Evolutionary conservation across 2,888 invertebrate genomes (phyloP).

Genomic region (Eutolmus rufibarbis): DNA sequence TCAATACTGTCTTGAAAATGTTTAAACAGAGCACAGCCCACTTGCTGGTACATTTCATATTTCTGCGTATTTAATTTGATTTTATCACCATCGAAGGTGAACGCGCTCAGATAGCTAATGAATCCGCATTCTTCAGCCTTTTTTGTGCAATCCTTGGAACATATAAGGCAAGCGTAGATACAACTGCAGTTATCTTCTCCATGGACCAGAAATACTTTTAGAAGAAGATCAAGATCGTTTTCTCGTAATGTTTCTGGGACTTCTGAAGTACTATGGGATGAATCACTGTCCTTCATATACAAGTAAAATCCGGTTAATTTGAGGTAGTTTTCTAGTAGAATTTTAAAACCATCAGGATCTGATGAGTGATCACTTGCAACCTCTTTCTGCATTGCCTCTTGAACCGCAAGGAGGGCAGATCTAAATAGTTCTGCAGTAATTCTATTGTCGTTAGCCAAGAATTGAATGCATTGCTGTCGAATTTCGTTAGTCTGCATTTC

Average conservation of each 20-base stretch:
- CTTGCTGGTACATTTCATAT: slow-evolving; percentile 55
- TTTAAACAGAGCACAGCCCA: slow-evolving; percentile 56
- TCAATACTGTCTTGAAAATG: slow-evolving; percentile 52
- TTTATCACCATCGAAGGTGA: slow-evolving; percentile 54
- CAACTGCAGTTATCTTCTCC: not conserved
- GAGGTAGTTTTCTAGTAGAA: slow-evolving; percentile 53
- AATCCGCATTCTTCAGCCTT: slow-evolving; percentile 67
- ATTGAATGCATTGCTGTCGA: slow-evolving; percentile 74
- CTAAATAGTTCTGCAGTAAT: slow-evolving; percentile 70
- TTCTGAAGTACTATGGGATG: not conserved
- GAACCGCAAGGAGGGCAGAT: slow-evolving; percentile 62
- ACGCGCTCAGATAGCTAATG: slow-evolving; percentile 61
- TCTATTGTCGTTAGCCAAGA: slow-evolving; percentile 72
- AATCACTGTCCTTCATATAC: slow-evolving; percentile 50
- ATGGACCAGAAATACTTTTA: not conserved
- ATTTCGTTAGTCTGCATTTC: slow-evolving; percentile 77
- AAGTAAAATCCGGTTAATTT: slow-evolving; percentile 58
- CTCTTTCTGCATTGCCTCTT: slow-evolving; percentile 50
- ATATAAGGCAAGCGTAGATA: not conserved
- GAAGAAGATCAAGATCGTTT: not conserved
- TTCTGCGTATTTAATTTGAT: slow-evolving; percentile 58
- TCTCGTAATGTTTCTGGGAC: not conserved
- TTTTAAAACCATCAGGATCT: slow-evolving; percentile 48
- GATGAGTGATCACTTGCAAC: slow-evolving; percentile 49
- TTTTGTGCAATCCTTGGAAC: slow-evolving; percentile 63